phyloP scores from a whole-genome alignment of 2,888 invertebrate species.

The Altica lythri region DNA sequence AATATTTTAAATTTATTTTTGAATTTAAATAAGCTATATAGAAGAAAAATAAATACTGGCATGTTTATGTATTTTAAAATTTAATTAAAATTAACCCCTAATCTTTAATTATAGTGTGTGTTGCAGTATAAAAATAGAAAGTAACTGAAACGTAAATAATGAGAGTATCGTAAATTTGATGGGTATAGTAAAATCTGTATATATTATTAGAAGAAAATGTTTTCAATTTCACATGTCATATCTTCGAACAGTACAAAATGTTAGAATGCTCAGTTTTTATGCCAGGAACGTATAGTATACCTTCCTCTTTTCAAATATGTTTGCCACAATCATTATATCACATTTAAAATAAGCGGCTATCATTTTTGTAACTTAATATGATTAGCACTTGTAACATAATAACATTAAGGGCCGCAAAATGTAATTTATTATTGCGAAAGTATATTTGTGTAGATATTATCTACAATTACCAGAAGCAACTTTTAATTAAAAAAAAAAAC shows the following conservation, averaged over 20 bases:
- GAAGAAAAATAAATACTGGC: too few species aligned
- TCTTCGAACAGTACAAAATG: conserved; percentile 19
- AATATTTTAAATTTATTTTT: too few species aligned
- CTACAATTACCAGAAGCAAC: conserved; percentile 12
- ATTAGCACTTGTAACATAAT: conserved; percentile 37
- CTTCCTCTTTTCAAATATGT: conserved; percentile 14
- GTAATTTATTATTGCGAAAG: conserved; percentile 32
- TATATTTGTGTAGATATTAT: conserved; percentile 32
- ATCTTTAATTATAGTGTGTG: too few species aligned
- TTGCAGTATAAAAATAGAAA: too few species aligned
- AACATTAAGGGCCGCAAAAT: conserved; percentile 27
- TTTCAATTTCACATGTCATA: conserved; percentile 7
- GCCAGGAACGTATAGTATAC: conserved; percentile 8
- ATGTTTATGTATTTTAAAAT: too few species aligned
- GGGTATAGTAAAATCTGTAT: conserved; percentile 3
- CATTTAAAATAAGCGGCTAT: conserved; percentile 44
- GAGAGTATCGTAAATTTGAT: too few species aligned
- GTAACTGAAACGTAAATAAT: too few species aligned
- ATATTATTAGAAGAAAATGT: conserved; percentile 5
- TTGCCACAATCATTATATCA: conserved; percentile 22
- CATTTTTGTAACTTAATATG: conserved; percentile 43
- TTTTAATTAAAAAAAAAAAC: conserved; percentile 9
- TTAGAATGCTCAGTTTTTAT: conserved; percentile 11
- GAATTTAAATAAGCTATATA: too few species aligned
- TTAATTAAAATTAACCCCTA: too few species aligned